Base-by-base conservation (phyloP, 2,888 invertebrate species). In the Lepidonotus clava region DNA sequence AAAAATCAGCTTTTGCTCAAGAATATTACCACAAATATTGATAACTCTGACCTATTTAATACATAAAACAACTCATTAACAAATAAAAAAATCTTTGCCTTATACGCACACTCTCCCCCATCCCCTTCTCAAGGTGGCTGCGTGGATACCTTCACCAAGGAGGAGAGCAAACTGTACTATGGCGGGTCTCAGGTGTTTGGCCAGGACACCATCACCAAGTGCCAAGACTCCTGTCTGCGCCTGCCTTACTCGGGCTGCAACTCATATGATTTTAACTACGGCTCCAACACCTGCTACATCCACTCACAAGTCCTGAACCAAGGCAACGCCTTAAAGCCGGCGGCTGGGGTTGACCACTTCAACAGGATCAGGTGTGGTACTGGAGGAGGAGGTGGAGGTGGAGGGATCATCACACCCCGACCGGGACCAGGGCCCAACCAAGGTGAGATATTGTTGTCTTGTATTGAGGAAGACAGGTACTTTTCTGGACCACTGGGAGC, bases 261-360 rank as follows among this genome's bases (percentile, higher is more conserved):
- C 46, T 41, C 80, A 11, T 80, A 80, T 32, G 80, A 80, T 6
- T 80, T 80, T 32, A 51, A 80, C 46, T 80, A 80, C 46, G 51
- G 46, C 80, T 46, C 18, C 8, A 80, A 80, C 51, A 32, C 80
- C 28, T 80, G 80, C 51, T 80, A n/a, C 41, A n/a, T 46, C 0
- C 80, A 80, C 46, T 28, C 41, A 14, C 0, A n/a, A 21, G 51
- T 46, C 41, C 41, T 80, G n/a, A 24, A n/a, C 46, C 32, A 21
- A 0, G 46, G 80, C 41, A 80, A 80, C 51, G 14, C 80, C 28
- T 46, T 46, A 24, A 41, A 18, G 28, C 40, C 14, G 4, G 80
- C 80, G 8, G 80, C 80, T 4, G 46, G 28, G 8, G 80, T 80
- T 4, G 80, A 80, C 28, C 80, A 80, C 80, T 80, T 80, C 80